phyloP scores from a whole-genome alignment of 1,140 invertebrate genomes.

The Trialeurodes vaporariorum region DNA sequence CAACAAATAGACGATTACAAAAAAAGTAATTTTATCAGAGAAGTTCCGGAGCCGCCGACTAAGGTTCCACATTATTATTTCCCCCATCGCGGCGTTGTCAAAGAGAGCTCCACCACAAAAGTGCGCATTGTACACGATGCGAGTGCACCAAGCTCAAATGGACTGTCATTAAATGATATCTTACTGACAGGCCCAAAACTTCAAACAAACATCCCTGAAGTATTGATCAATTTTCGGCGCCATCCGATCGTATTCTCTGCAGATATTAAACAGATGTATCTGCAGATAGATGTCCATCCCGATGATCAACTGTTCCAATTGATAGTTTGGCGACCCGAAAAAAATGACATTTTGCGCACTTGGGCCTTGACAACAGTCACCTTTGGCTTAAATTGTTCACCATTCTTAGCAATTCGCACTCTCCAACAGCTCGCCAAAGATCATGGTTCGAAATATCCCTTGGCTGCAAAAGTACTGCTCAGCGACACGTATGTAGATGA shows the following conservation, averaged over 20 bases:
- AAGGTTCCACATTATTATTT: too few relatives aligned
- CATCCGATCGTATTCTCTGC: slow-evolving; percentile 27
- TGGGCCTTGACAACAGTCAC: slow-evolving; percentile 33
- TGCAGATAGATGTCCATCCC: slow-evolving; percentile 31
- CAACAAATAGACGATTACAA: too few relatives aligned
- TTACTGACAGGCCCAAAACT: slow-evolving; percentile 23
- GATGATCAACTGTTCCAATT: slow-evolving; percentile 31
- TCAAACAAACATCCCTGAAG: slow-evolving; percentile 23
- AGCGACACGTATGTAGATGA: too few relatives aligned
- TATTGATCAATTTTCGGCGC: too few relatives aligned
- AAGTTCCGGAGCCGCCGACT: too few relatives aligned
- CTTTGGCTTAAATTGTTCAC: slow-evolving; percentile 31
- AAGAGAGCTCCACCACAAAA: slow-evolving; percentile 23
- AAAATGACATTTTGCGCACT: slow-evolving; percentile 23
- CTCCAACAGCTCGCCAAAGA: slow-evolving; percentile 26
- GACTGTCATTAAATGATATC: slow-evolving; percentile 26
- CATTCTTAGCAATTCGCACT: slow-evolving; percentile 30
- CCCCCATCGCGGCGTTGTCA: slow-evolving; percentile 17
- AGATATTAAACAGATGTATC: slow-evolving; percentile 36
- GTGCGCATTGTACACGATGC: slow-evolving; percentile 32
- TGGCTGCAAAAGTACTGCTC: slow-evolving; percentile 21
- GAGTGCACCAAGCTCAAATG: slow-evolving; percentile 22
- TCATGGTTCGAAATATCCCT: slow-evolving; percentile 26
- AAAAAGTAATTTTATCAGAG: too few relatives aligned
- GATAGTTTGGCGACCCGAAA: slow-evolving; percentile 33